A percentile compares a stretch with the other conserved stretches of the same genome.
Evolutionary conservation across 2,888 invertebrate species (phyloP).

Genomic region (Boloria selene): DNA sequence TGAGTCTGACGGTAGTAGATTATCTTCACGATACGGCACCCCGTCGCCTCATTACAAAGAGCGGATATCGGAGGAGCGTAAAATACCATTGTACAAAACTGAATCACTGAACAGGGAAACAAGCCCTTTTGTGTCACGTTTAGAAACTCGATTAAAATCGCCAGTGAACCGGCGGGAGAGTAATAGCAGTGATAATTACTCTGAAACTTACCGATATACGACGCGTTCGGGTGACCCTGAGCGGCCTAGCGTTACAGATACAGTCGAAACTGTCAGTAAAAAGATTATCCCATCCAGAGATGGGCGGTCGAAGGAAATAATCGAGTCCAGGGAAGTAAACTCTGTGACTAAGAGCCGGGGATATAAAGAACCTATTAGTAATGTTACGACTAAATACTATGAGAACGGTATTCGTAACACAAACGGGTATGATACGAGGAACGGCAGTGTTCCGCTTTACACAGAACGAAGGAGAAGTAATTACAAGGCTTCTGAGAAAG

Average conservation of each 20-base stretch:
- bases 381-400: constrained; percentile 80
- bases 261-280: constrained; percentile 86
- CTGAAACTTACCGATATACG: constrained; percentile 87
- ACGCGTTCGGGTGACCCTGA: constrained; percentile 86
- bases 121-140: constrained; percentile 73
- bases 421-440: constrained; percentile 64
- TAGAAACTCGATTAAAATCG: constrained; percentile 72
- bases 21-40: constrained; percentile 72
- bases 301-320: constrained; percentile 85
- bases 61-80: constrained; percentile 71
- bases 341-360: constrained; percentile 86
- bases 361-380: constrained; percentile 74
- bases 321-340: constrained; percentile 87
- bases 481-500: constrained; percentile 74
- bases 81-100: constrained; percentile 72
- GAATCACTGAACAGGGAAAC: constrained; percentile 75
- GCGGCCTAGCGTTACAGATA: constrained; percentile 87
- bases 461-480: constrained; percentile 73
- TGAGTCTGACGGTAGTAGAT: constrained; percentile 76
- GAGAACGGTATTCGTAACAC: constrained; percentile 75
- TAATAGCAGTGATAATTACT: constrained; percentile 86
- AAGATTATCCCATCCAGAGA: constrained; percentile 85
- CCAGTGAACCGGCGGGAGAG: constrained; percentile 84
- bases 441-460: constrained; percentile 59
- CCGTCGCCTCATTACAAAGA: constrained; percentile 78